phyloP scores from a whole-genome alignment of 2,113 vertebrate genomes.

The Drymodes brunneopygia region DNA sequence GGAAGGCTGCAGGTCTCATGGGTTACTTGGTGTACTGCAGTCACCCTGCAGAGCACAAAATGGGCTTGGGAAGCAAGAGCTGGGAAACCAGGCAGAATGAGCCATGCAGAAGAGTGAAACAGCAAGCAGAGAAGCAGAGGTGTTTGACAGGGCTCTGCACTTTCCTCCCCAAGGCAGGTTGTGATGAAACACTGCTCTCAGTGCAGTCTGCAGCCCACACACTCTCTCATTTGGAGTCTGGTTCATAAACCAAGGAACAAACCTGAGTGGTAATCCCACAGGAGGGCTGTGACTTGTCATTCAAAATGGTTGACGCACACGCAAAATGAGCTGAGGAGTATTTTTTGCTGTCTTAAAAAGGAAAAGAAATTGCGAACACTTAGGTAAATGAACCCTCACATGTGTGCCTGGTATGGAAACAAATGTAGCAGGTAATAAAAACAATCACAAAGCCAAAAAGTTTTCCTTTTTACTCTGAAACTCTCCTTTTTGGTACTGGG shows the following conservation, averaged over 20 bases:
- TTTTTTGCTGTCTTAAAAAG: neutral
- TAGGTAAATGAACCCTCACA: neutral
- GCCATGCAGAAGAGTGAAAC: neutral
- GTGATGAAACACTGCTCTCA: rapidly evolving
- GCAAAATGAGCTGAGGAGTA: neutral
- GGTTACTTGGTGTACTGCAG: rapidly evolving
- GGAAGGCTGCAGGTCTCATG: neutral
- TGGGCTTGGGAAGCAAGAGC: neutral
- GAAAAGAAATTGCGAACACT: neutral
- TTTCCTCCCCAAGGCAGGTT: neutral
- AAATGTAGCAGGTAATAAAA: neutral
- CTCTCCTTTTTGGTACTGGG: neutral
- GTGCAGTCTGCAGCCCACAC: rapidly evolving
- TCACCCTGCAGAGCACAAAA: neutral
- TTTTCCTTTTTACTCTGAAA: neutral
- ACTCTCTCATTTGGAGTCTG: neutral
- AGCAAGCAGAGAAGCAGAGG: neutral
- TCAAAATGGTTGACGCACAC: neutral
- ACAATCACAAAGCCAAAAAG: neutral
- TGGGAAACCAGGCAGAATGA: neutral
- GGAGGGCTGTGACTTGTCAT: neutral
- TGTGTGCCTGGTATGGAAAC: neutral
- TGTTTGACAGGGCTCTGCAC: rapidly evolving
- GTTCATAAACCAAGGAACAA: neutral
- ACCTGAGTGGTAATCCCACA: neutral